These are phyloP conservation scores for Myiopsitta monachus DNA, from an alignment of 2,113 vertebrate species.

Conservation along the genomic window DNA sequence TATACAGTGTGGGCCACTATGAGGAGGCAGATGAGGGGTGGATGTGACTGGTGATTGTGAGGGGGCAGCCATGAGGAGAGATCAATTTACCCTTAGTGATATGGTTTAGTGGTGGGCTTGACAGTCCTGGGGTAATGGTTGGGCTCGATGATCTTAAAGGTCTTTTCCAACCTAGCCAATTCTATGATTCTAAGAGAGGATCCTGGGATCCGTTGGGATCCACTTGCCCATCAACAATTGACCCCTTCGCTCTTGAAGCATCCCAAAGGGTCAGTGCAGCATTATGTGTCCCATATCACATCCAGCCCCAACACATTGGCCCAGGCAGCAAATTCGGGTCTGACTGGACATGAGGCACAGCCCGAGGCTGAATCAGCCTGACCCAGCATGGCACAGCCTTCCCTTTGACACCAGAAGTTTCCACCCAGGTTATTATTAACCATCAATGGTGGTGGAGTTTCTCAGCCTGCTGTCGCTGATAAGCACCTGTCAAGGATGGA, in stretches of 20 bases:
- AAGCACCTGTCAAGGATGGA: neutral
- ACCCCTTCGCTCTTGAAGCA: neutral
- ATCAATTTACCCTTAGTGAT: neutral
- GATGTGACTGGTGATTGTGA: neutral
- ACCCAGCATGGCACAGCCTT: fast-evolving
- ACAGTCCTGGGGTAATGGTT: neutral
- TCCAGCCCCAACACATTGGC: neutral
- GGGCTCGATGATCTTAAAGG: neutral
- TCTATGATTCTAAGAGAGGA: neutral
- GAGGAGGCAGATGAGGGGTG: neutral
- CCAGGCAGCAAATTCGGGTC: neutral
- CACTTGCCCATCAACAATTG: neutral
- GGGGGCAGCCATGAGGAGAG: neutral
- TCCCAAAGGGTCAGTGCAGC: neutral
- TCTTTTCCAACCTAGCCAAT: neutral
- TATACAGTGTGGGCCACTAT: neutral
- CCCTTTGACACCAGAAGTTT: neutral
- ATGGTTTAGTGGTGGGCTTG: neutral
- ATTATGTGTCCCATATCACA: neutral
- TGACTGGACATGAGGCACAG: neutral
- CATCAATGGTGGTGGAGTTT: fast-evolving
- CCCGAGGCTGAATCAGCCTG: neutral
- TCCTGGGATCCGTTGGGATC: neutral
- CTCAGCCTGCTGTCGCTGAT: neutral
- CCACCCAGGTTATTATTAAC: neutral